Base-by-base conservation (phyloP, 1,140 invertebrate genomes). In the Bactericera cockerelli region DNA sequence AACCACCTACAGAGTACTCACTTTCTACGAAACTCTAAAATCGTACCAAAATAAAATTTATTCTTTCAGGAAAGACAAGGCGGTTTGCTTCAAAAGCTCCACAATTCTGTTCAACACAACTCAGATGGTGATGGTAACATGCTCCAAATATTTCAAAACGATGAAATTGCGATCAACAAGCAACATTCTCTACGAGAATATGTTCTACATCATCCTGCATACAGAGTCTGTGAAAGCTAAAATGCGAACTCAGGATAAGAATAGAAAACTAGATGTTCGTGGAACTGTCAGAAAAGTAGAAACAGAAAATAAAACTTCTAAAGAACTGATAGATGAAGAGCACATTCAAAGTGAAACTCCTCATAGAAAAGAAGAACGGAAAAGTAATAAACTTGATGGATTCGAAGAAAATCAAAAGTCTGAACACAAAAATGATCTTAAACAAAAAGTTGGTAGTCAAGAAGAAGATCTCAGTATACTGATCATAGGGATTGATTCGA, bases 401-500 rank as follows among this genome's bases (percentile, higher is more conserved):
- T n/a, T n/a, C n/a, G n/a, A n/a, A n/a, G n/a, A n/a, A n/a, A n/a
- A n/a, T n/a, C n/a, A n/a, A 36, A 36, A 36, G 10, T 36, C 10
- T 10, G 16, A 36, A 36, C 16, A 16, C 10, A 36, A 36, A 36
- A 10, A 36, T 11, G 16, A 11, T 11, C 16, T 36, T 24, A 59
- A n/a, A n/a, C n/a, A n/a, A n/a, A n/a, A n/a, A n/a, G n/a, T n/a
- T n/a, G n/a, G n/a, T n/a, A n/a, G n/a, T 31, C 21, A 56, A 42
- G 53, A 57, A 14, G 31, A 62, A 21, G 68, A 66, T 58, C 63
- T 62, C 26, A 67, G 66, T 31, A 62, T 70, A 33, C 73, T 93
- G 22, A 74, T 94, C 11, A 68, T 93, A n/a, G 91, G 91, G 0
- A 76, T 94, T n/a, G 90, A 93, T 68, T 83, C 87, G 0, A 78